Evolutionary conservation across 2,113 vertebrate species (phyloP), one percentile per base, ranked within the genome.

Genomic region (Amphilophus citrinellus): DNA sequence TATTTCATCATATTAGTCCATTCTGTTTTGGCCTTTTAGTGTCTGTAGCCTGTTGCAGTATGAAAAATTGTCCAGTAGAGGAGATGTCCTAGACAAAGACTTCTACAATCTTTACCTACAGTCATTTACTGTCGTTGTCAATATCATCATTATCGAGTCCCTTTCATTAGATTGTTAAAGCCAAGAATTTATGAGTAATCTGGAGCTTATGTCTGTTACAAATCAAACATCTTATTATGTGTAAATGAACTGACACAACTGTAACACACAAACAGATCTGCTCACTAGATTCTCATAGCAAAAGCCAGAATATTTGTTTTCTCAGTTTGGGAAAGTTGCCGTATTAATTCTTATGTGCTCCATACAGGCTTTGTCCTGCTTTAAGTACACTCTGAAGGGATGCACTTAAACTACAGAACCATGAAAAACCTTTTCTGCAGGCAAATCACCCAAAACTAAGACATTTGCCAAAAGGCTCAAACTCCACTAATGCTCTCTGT

Each of bases 61-160:
- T 82, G 82, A 93, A 90, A 76, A 77, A 79, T 87, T 94, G 92
- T 94, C 93, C 94, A 95, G 94, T 85, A 95, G 91, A 92, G 90
- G 82, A 84, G 82, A 82, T 56, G 27, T 73, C 39, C 22, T 75
- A 18, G 77, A 24, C 63, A n/a, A 5, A 61, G 57, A 22, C 35
- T 82, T 79, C 30, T 30, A 59, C 22, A 35, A 50, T 35, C n/a
- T 17, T 71, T 47, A 68, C 42, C 56, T 71, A 30, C 60, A 56
- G 10, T 32, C 11, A 58, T 79, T 87, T 22, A 78, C 22, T 81
- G 14, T 66, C 39, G 79, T 80, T 24, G 37, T 77, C 50, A 60
- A 77, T 32, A 82, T 50, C 76, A 76, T 73, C 47, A 65, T 62
- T 56, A 53, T 3, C n/a, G 9, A 39, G 47, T 62, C 50, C n/a